Evolutionary conservation across 2,113 vertebrate species (phyloP).

Genomic region (Crocuta crocuta): DNA sequence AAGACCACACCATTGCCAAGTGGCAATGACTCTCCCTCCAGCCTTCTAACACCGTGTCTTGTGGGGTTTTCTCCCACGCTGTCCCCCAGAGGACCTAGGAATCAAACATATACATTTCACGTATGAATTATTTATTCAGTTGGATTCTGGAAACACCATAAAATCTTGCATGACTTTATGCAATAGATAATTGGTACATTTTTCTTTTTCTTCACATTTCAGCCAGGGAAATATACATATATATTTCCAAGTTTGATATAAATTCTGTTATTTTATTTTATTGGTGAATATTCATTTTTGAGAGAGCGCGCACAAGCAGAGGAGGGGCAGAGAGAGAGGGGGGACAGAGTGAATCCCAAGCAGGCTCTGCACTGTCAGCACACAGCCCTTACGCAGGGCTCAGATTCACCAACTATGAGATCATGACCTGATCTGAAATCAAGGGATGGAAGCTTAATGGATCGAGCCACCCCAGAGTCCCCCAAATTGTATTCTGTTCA

Average conservation of each 20-base stretch:
- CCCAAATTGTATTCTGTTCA: background rate
- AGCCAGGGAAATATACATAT: background rate
- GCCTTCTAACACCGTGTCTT: background rate
- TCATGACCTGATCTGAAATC: too few species aligned
- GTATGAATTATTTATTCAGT: background rate
- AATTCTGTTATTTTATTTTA: background rate
- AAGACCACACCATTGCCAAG: background rate
- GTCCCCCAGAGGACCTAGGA: background rate
- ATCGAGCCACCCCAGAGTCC: too few species aligned
- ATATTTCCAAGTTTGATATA: background rate
- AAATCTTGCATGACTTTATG: background rate
- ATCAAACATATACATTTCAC: background rate
- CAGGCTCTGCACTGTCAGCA: too few species aligned
- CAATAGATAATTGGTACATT: background rate
- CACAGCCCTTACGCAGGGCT: too few species aligned
- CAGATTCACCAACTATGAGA: too few species aligned
- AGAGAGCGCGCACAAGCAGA: too few species aligned
- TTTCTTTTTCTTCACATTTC: background rate
- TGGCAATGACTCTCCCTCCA: background rate
- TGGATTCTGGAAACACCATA: background rate
- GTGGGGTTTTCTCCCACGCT: background rate
- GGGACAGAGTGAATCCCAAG: too few species aligned
- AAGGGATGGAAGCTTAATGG: too few species aligned
- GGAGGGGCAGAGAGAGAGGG: too few species aligned
- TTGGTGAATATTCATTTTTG: too few species aligned